Evolutionary conservation across 2,113 vertebrate species (phyloP), one percentile per base, ranked within the genome.

Genomic region (Sander vitreus): DNA sequence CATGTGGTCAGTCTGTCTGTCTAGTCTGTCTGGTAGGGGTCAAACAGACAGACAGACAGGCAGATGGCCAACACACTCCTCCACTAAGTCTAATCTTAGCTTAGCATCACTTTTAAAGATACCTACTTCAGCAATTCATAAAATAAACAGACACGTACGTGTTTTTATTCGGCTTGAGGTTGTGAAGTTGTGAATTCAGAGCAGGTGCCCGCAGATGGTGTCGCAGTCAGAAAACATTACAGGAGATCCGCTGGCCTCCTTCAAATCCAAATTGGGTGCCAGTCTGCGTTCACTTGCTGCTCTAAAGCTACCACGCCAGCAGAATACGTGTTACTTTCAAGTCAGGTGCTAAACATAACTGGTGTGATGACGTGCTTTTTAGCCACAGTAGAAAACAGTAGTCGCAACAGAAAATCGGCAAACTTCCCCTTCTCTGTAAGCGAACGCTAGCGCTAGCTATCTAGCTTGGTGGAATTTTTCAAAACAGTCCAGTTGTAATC

Each of bases 11-110:
- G 64, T 62, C 43, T 16, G 77, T 65, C 69, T 14, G 54, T 72
- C 69, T 30, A 10, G 30, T 45, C 10, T 39, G 30, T 47, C 10
- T 39, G 67, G 7, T 45, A 12, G 12, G 9, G 13, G 19, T 21
- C 53, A 0, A 15, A 6, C 25, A 0, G 16, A 18, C 27, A 23
- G 54, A 43, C 73, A 33, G 11, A 60, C 21, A 7, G 25, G 45
- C 10, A 23, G 58, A 48, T 18, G 9, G 21, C 18, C 58, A 60
- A 48, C 55, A n/a, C 47, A 0, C 21, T 63, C n/a, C 39, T 8
- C 78, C 58, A 69, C 48, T 1, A 1, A 27, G 13, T 82, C 84
- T 83, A 88, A 83, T 76, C 68, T 85, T 84, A 86, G 79, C 21
- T 15, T 2, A 33, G 60, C 80, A 72, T 78, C 54, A 30, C 62